Percentiles rank a stretch among this genome's conserved stretches.
These are phyloP conservation scores for Hyles vespertilio DNA, from an alignment of 1,140 invertebrate species.

Conservation along the genomic window DNA sequence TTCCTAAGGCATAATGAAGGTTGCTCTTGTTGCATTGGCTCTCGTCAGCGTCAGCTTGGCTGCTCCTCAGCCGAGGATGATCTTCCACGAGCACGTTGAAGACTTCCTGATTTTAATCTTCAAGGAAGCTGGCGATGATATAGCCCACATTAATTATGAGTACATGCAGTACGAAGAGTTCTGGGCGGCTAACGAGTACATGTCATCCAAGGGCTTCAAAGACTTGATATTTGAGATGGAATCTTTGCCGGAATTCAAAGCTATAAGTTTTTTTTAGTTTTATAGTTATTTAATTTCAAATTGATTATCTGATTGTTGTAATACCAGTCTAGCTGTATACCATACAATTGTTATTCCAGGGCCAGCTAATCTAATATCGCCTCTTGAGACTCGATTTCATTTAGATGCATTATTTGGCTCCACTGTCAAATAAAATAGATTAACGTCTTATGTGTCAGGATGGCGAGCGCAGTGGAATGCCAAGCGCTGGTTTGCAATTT, in stretches of 20 bases:
- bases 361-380: no score
- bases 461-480: no score
- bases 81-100: conserved; percentile 58
- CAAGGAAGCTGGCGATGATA: conserved; percentile 33
- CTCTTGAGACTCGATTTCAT: no score
- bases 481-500: no score
- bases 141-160: conserved; percentile 30
- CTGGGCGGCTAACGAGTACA: conserved; percentile 32
- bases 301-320: no score
- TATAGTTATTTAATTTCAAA: no score
- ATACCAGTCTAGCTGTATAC: no score
- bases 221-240: conserved; percentile 59
- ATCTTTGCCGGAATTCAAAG: conserved; percentile 55
- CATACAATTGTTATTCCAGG: no score
- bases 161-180: conserved; percentile 58
- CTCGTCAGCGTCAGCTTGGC: conserved; percentile 34
- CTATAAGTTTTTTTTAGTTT: conserved; percentile 47
- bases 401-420: no score
- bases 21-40: conserved; percentile 36
- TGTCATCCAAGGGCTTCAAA: conserved; percentile 42
- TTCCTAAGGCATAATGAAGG: conserved; percentile 3
- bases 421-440: no score
- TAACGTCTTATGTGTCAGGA: no score
- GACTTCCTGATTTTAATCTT: conserved; percentile 51
- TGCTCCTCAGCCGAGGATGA: conserved; percentile 52